phyloP scores from a whole-genome alignment of 2,797 vertebrate species.

The Chromobotia macracanthus region DNA sequence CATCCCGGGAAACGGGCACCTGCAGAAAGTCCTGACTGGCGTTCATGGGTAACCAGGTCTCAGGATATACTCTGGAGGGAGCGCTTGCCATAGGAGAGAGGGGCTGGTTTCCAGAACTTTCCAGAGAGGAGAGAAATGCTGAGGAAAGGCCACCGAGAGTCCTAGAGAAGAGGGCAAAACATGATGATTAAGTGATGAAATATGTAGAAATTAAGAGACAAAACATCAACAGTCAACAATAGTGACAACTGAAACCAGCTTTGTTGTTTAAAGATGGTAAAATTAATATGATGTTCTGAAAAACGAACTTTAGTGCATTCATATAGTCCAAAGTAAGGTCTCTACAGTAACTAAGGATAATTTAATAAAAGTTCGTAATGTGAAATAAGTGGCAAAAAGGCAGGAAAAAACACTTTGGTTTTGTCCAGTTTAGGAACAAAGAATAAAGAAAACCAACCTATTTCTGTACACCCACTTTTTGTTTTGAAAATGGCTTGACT shows the following conservation, averaged over 20 bases:
- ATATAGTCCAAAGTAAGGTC: neutral
- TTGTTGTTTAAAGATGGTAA: neutral
- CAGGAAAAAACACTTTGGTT: neutral
- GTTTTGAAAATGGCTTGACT: neutral
- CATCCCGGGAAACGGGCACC: constrained; percentile 94
- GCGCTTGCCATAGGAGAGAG: constrained; percentile 79
- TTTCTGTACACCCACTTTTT: too few relatives aligned
- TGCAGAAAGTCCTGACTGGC: constrained; percentile 94
- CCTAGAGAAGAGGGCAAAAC: constrained; percentile 68
- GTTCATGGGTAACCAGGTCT: constrained; percentile 95
- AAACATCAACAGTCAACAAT: neutral
- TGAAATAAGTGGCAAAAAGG: neutral
- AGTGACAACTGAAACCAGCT: neutral
- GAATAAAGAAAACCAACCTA: too few relatives aligned
- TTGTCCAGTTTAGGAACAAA: neutral
- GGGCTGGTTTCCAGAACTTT: constrained; percentile 66
- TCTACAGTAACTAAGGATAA: neutral
- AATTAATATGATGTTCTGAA: neutral
- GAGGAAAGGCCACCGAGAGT: constrained; percentile 86
- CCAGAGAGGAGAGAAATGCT: constrained; percentile 71
- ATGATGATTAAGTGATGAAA: neutral
- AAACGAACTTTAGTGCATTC: neutral
- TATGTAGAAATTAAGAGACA: neutral
- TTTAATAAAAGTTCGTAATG: neutral
- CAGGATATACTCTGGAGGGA: constrained; percentile 88